These are phyloP conservation scores for Ceratitis capitata DNA, from an alignment of 1,140 invertebrate genomes.

Conservation along the genomic window DNA sequence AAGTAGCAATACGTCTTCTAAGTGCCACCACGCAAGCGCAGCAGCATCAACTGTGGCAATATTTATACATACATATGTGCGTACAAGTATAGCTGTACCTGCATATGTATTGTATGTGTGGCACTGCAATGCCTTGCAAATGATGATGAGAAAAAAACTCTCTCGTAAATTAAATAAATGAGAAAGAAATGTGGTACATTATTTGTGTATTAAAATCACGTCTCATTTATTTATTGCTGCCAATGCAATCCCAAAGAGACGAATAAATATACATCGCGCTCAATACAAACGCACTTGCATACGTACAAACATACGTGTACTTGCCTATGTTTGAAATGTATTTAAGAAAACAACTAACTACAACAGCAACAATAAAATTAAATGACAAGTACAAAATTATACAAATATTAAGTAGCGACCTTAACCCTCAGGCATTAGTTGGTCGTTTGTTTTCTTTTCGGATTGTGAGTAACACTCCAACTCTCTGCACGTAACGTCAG, in stretches of 20 bases:
- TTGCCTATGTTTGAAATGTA: not conserved
- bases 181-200: conserved; percentile 46
- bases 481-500: too few species aligned
- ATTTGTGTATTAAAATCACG: conserved; percentile 66
- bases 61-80: not conserved
- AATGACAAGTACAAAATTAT: conserved; percentile 14
- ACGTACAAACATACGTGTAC: not conserved
- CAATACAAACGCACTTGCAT: not conserved
- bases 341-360: not conserved
- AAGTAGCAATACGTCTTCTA: not conserved
- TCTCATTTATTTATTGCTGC: conserved; percentile 66
- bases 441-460: not conserved
- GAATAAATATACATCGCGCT: not conserved
- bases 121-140: too few species aligned
- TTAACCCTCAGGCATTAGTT: not conserved
- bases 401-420: not conserved
- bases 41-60: conserved; percentile 39
- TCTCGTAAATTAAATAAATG: conserved; percentile 60
- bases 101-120: not conserved
- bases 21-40: conserved; percentile 1
- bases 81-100: too few species aligned
- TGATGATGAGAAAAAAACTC: conserved; percentile 54
- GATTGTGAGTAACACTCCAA: too few species aligned
- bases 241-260: conserved; percentile 47
- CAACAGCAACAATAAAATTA: not conserved